Evolutionary conservation across 2,113 vertebrate genomes (phyloP).

Genomic region (Bubo blakistoni): DNA sequence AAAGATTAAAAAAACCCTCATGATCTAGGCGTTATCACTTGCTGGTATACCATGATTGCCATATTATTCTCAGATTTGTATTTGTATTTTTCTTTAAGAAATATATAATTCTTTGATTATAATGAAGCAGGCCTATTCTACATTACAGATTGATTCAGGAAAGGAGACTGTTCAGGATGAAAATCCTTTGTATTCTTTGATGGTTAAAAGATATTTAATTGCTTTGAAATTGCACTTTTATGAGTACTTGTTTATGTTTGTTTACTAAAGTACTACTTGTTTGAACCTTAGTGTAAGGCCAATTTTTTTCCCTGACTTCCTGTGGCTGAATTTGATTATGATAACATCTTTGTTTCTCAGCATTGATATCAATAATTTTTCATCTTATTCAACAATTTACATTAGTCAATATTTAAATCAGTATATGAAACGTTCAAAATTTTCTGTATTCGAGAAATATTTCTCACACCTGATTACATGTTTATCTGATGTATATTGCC

Average conservation of each 20-base stretch:
- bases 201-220: neutral
- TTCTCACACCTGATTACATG: neutral
- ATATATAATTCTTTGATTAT: neutral
- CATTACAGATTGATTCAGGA: neutral
- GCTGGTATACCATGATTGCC: neutral
- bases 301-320: neutral
- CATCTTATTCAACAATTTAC: neutral
- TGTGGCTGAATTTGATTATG: neutral
- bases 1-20: neutral
- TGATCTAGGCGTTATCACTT: neutral
- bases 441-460: neutral
- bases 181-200: neutral
- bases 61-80: neutral
- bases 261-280: neutral
- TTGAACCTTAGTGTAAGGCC: neutral
- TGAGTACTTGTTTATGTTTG: neutral
- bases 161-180: neutral
- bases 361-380: neutral
- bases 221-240: neutral
- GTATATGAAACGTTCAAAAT: neutral
- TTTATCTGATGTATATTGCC: neutral
- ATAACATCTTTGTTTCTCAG: neutral
- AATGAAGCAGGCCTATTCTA: neutral
- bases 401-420: neutral
- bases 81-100: neutral